Evolutionary conservation across 2,113 vertebrate genomes (phyloP).

Genomic region (Psittacula cyanocephala): DNA sequence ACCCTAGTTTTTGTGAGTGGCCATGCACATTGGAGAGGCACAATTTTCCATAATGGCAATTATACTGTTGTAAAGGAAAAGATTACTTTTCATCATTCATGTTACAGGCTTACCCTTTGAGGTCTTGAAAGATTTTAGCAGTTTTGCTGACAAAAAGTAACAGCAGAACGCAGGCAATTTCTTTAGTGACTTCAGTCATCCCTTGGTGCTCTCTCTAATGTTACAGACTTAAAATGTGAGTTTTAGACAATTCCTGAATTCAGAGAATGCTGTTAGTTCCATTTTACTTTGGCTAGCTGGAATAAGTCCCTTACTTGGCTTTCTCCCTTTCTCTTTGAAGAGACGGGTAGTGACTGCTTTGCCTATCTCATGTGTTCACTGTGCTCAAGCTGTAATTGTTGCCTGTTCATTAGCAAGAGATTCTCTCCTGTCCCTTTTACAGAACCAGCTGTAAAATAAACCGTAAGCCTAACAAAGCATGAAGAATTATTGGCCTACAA

Average conservation of each 20-base stretch:
- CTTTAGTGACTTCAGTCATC: background rate
- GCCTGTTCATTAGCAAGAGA: background rate
- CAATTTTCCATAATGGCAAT: background rate
- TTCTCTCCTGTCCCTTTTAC: background rate
- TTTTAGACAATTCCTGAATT: background rate
- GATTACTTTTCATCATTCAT: background rate
- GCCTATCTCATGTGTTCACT: background rate
- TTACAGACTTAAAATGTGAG: background rate
- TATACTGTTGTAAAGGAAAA: background rate
- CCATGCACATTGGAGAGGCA: background rate
- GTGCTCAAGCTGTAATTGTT: background rate
- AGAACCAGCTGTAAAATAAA: background rate
- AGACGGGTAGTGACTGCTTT: background rate
- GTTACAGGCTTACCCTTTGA: background rate
- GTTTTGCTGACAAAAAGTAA: background rate
- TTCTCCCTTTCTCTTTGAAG: background rate
- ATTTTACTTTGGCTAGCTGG: background rate
- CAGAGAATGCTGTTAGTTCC: background rate
- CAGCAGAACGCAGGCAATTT: background rate
- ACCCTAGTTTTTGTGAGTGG: background rate
- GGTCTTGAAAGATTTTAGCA: background rate
- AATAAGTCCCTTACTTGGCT: background rate
- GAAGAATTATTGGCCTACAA: background rate
- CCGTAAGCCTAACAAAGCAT: background rate
- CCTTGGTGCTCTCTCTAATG: background rate